Conservation (phyloP, 2,113 vertebrate genomes). For the Aegithalos caudatus region DNA sequence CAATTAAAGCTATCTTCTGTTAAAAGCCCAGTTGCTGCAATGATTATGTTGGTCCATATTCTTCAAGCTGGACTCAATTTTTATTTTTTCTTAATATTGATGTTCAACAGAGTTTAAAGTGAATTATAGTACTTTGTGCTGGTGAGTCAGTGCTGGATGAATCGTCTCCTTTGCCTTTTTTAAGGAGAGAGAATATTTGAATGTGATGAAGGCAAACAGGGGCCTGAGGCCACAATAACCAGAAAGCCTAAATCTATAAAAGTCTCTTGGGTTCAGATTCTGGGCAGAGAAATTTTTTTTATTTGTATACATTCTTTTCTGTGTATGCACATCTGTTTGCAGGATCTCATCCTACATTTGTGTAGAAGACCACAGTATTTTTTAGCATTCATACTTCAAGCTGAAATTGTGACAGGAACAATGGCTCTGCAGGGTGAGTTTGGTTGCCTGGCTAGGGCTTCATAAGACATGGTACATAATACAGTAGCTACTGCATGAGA, state of each 20-base stretch:
- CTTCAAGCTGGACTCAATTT: neutral
- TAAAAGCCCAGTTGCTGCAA: neutral
- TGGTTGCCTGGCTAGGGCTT: neutral
- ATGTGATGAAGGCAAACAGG: neutral
- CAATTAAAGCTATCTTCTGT: conserved; percentile 9
- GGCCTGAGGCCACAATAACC: neutral
- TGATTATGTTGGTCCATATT: neutral
- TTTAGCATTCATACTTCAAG: neutral
- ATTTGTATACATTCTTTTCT: neutral
- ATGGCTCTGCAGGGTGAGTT: neutral
- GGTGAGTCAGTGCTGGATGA: neutral
- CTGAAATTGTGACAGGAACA: neutral
- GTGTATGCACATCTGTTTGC: neutral
- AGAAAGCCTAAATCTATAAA: neutral
- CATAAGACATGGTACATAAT: rapidly evolving
- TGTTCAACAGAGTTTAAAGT: neutral
- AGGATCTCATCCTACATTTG: neutral
- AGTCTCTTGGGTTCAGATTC: neutral
- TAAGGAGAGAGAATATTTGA: neutral
- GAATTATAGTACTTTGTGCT: neutral
- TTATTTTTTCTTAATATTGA: neutral
- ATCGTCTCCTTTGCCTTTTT: neutral
- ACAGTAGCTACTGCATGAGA: neutral
- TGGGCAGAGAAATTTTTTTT: neutral
- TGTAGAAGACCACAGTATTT: neutral